Evolutionary conservation across 2,113 vertebrate species (phyloP).

Genomic region (Crotalus horridus): DNA sequence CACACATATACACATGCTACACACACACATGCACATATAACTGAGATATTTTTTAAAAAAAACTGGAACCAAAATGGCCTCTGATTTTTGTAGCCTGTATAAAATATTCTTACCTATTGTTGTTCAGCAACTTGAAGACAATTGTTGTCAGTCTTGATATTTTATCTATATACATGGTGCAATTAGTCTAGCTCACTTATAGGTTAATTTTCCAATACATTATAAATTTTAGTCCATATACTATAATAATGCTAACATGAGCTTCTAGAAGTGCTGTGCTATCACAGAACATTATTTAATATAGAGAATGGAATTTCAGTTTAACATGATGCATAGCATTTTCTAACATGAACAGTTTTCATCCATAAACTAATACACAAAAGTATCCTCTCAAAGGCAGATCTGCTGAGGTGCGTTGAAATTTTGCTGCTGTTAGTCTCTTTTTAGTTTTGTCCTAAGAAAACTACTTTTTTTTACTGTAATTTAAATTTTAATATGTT

Average conservation of each 20-base stretch:
- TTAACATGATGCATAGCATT: not conserved
- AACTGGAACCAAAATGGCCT: slow-evolving; percentile 9
- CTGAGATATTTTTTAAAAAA: not conserved
- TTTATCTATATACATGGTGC: not conserved
- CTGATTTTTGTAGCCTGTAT: not conserved
- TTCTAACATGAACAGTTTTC: not conserved
- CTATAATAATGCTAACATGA: not conserved
- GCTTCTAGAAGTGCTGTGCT: slow-evolving; percentile 18
- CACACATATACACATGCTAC: too few species aligned
- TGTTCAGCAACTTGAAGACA: slow-evolving; percentile 9
- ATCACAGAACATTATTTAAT: not conserved
- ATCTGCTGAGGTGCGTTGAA: not conserved
- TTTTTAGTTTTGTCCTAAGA: not conserved
- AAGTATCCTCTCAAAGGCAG: not conserved
- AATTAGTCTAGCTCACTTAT: slow-evolving; percentile 2
- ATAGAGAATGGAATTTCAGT: not conserved
- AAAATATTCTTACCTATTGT: slow-evolving; percentile 5
- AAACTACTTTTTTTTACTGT: not conserved
- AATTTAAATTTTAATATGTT: not conserved
- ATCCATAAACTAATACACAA: not conserved
- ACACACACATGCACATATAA: too few species aligned
- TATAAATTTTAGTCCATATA: not conserved
- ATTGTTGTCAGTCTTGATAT: not conserved
- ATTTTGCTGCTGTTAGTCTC: not conserved
- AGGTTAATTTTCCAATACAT: slow-evolving; percentile 2